A percentile compares a stretch with the other conserved stretches of the same genome.
phyloP scores from a whole-genome alignment of 2,113 vertebrate genomes.

The Cynocephalus volans region DNA sequence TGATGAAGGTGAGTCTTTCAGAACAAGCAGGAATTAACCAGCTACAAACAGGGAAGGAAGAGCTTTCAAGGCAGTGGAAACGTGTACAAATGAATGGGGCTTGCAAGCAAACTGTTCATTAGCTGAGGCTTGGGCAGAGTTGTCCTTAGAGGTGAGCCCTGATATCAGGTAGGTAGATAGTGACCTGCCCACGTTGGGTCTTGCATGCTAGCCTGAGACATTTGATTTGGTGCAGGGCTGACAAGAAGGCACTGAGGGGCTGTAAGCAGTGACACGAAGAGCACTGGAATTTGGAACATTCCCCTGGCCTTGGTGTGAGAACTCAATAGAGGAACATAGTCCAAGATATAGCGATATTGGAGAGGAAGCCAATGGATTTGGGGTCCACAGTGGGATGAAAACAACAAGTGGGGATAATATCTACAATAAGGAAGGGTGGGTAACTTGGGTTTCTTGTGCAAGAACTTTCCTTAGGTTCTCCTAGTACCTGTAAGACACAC shows the following conservation, averaged over 20 bases:
- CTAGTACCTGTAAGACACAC: neutral
- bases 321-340: neutral
- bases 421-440: neutral
- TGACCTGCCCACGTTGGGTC: neutral
- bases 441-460: neutral
- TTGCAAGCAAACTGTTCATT: neutral
- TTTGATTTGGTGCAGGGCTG: neutral
- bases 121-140: neutral
- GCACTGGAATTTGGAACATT: neutral
- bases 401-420: neutral
- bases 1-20: neutral
- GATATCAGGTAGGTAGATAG: neutral
- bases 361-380: neutral
- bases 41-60: constrained; percentile 33
- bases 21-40: neutral
- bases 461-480: neutral
- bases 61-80: neutral
- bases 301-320: neutral
- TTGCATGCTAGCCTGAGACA: neutral
- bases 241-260: neutral
- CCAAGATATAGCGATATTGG: neutral
- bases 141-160: neutral
- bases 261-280: neutral
- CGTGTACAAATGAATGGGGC: neutral
- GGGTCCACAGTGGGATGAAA: neutral